Base-by-base conservation (phyloP, 2,888 invertebrate genomes). In the Drosophila engyochracea region DNA sequence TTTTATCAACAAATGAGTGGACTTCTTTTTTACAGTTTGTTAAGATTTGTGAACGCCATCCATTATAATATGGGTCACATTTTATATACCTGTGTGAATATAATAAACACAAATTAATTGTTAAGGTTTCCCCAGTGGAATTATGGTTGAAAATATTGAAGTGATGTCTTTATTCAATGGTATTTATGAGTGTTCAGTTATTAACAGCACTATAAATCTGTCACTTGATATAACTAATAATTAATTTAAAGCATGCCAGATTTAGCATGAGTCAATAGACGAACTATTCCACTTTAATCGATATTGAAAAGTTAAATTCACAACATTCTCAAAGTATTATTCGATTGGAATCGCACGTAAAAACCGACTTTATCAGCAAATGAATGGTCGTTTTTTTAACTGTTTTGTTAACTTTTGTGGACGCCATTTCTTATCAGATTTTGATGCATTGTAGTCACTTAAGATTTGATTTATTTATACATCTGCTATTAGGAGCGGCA, bases 391-490 rank as follows among this genome's bases (percentile, higher is more conserved):
- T 30, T 22, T 22, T 14, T 31, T 31, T 19, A 14, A n/a, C 14
- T 19, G 0, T 9, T 14, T 54, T 22, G 22, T 19, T 47, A 30
- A 28, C 19, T 30, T 25, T 37, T 51, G 25, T 12, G n/a, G 10
- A 19, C 25, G 41, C 39, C 68, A 67, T 41, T 22, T 4, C 19
- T 69, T 10, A 14, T 25, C 47, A 9, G 25, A 47, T 47, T 16
- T 47, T 25, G 16, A 14, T 64, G 47, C 37, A 37, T 35, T 63
- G 25, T 2, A 16, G 47, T 9, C 47, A 31, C 14, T n/a, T 51
- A 49, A 19, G 4, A 66, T 59, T 44, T 75, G 69, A 74, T 47
- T 53, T 61, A 67, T 76, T 71, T 76, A 47, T 25, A 67, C 72
- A 76, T 47, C 47, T 68, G 76, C 51, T 64, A 35, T 72, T 55